These are phyloP conservation scores for Drosophila ercepeae DNA, from an alignment of 1,140 invertebrate species.

Conservation along the genomic window DNA sequence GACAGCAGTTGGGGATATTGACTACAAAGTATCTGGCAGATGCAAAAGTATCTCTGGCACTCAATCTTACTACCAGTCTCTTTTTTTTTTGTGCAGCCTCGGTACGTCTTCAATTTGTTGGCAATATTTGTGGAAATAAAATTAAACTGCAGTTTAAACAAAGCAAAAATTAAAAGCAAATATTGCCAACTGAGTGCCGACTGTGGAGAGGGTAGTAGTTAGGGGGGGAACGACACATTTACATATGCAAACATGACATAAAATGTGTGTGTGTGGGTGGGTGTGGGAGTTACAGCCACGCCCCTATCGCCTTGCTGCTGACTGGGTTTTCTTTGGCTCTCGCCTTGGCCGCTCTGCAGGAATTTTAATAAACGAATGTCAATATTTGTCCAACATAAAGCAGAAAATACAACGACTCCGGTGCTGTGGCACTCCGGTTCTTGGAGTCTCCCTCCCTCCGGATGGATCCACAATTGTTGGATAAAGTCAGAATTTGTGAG, in stretches of 20 bases:
- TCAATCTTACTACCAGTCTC: constrained; percentile 3
- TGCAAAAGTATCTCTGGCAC: constrained; percentile 20
- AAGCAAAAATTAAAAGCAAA: constrained; percentile 82
- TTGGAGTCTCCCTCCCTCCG: background rate
- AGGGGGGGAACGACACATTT: constrained; percentile 58
- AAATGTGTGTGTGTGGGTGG: constrained; percentile 40
- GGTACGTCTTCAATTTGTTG: constrained; percentile 69
- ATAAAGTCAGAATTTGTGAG: constrained; percentile 38
- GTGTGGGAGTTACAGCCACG: constrained; percentile 6
- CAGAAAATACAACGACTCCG: constrained; percentile 72
- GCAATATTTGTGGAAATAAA: constrained; percentile 80
- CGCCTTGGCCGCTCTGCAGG: constrained; percentile 62
- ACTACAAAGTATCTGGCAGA: constrained; percentile 36
- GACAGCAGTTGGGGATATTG: constrained; percentile 62
- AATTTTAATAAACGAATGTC: constrained; percentile 83
- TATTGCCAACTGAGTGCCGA: constrained; percentile 47
- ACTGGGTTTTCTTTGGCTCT: constrained; percentile 36
- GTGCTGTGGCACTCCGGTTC: background rate
- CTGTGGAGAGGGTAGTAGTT: background rate
- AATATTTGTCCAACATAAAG: constrained; percentile 82
- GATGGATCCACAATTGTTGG: constrained; percentile 27
- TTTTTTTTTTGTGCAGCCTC: constrained; percentile 7
- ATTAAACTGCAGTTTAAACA: constrained; percentile 83
- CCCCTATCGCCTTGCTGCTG: constrained; percentile 17
- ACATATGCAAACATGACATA: constrained; percentile 82